Percentiles rank a stretch among this genome's conserved stretches.
These are phyloP conservation scores for Hiodon alosoides DNA, from an alignment of 2,113 vertebrate genomes.

Conservation along the genomic window DNA sequence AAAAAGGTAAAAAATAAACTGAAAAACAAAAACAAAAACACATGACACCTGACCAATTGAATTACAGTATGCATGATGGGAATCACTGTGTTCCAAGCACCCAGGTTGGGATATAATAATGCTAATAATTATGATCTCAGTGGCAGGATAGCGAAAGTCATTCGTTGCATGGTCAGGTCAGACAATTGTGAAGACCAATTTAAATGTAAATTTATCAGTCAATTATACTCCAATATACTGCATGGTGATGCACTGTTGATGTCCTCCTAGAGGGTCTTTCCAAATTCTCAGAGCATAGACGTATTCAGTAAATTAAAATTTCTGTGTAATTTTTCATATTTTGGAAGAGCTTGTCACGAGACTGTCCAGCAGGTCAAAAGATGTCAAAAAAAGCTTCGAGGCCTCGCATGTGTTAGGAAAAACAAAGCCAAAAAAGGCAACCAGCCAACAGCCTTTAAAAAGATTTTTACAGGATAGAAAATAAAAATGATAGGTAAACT, in stretches of 20 bases:
- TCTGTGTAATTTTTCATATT: too few species aligned
- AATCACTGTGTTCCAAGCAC: not conserved
- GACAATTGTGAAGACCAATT: constrained; percentile 10
- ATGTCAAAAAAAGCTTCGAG: too few species aligned
- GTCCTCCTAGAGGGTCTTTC: not conserved
- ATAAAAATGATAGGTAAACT: too few species aligned
- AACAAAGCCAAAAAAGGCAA: too few species aligned
- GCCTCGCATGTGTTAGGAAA: too few species aligned
- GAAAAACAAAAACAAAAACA: not conserved
- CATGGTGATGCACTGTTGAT: not conserved
- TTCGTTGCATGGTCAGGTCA: not conserved
- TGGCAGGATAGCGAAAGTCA: constrained; percentile 1
- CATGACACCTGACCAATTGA: not conserved
- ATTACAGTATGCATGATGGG: not conserved
- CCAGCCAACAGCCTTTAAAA: too few species aligned
- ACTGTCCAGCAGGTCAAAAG: too few species aligned
- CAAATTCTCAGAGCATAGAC: not conserved
- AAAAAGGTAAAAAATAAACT: not conserved
- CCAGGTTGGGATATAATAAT: not conserved
- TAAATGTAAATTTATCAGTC: constrained; percentile 4
- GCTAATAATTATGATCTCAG: not conserved
- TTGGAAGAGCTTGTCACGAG: too few species aligned
- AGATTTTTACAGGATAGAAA: too few species aligned
- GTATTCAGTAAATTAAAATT: too few species aligned
- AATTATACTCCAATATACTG: not conserved